Base-by-base conservation (phyloP, 2,113 vertebrate species). In the Morone saxatilis region DNA sequence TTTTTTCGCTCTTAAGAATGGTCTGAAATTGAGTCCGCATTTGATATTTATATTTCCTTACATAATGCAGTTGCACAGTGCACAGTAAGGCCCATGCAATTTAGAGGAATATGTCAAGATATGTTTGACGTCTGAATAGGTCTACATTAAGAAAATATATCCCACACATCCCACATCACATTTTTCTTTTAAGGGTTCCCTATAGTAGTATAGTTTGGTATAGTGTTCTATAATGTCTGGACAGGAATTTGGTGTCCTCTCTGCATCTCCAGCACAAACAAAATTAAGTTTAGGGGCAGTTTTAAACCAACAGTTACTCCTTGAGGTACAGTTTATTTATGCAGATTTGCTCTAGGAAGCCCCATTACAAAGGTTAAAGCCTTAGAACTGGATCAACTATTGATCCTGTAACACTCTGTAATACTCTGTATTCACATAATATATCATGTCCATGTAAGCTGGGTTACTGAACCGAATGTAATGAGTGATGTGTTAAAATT, bases 111-210 rank as follows among this genome's bases (percentile, higher is more conserved):
- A 17, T 75, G 50, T 81, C 54, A 67, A 62, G 47, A 66, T 60
- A 22, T 38, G 43, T 60, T 56, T 80, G 43, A 53, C 51, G 36
- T 80, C 68, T 73, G 20, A 79, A 66, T 63, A 81, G 31, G 12
- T 62, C 67, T 84, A 5, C 14, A 82, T 72, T 8, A 61, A 53
- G n/a, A 81, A 76, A 69, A 70, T 70, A 43, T 59, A 69, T 50
- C 20, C 41, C 3, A 1, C 31, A 22, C 59, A 3, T 31, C 31
- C 31, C 31, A 31, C 31, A 31, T 31, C 65, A 36, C 14, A 62
- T 6, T 43, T 63, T 31, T 51, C 4, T 68, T 61, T 36, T 12
- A 50, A 56, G 38, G 40, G 1, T 69, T 70, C 65, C 36, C 53
- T 31, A 31, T 31, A 31, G 31, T 31, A 31, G 31, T 31, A 31